Evolutionary conservation across 2,797 vertebrate genomes (phyloP), one percentile per base, ranked within the genome.

Genomic region (Pygocentrus nattereri): DNA sequence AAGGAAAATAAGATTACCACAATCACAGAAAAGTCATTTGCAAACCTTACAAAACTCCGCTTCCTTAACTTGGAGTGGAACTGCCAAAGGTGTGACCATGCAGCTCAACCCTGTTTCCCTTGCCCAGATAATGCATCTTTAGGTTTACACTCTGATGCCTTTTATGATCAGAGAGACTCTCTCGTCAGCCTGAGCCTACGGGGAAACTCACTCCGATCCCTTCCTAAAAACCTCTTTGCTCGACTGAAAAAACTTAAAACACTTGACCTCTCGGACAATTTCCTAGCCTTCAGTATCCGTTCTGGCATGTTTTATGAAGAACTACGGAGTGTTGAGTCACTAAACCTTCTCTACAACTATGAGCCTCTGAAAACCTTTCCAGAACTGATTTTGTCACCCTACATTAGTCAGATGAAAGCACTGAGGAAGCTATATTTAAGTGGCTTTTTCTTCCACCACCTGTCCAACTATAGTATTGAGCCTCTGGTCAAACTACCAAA

Each of bases 31-130:
- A n/a, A 76, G 47, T 87, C 95, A 11, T 95, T 97, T 84, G 89
- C 92, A 41, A 91, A 90, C 61, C 87, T 97, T 47, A 91, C 89
- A 0, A 25, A 54, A 5, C 92, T 97, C 1, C 30, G n/a, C 0
- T 0, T 52, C 21, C 92, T 97, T 10, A 93, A 91, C 49, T 83
- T 97, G 71, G 94, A 94, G 1, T 96, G 96, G 90, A 97, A 97
- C 70, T 97, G 96, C 81, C 96, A 96, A 82, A 94, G 96, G 10
- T 97, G 96, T 67, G 95, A 97, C 84, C 95, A 97, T 25, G 95
- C 96, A 50, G 93, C 89, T 4, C 93, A 93, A 59, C 94, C 95
- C 23, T 97, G 96, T 82, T 92, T 93, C 78, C 94, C 96, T 23
- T 97, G 96, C 72, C 89, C 85, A 3, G 27, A 90, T 5, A 92